Conservation (phyloP, 2,888 invertebrate genomes). For the Nemotelus nigrinus region DNA sequence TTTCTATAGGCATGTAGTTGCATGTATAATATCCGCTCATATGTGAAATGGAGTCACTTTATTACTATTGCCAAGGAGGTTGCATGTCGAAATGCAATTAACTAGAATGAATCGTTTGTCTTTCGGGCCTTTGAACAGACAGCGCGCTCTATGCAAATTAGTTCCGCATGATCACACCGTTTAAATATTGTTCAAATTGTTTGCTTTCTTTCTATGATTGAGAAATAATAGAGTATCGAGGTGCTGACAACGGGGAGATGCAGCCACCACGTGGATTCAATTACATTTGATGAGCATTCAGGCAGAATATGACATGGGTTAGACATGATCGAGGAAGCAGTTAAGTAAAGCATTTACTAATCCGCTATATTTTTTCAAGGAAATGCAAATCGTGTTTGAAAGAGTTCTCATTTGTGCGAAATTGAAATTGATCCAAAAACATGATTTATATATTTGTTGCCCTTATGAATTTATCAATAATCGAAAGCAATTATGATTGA, state of each 20-base stretch:
- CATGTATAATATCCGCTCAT: neutral
- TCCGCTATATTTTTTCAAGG: neutral
- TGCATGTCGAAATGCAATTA: conserved; percentile 42
- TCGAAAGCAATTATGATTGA: too few species aligned
- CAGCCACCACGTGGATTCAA: too few species aligned
- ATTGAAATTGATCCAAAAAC: too few species aligned
- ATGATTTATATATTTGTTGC: too few species aligned
- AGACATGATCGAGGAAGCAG: conserved; percentile 19
- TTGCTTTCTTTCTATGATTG: conserved; percentile 18
- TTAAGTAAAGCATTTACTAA: neutral
- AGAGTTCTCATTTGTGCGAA: too few species aligned
- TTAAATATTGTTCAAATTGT: neutral
- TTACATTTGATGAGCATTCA: conserved; percentile 2
- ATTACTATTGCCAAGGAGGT: conserved; percentile 8
- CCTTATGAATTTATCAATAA: too few species aligned
- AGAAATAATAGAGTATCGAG: conserved; percentile 7
- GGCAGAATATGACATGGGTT: conserved; percentile 14
- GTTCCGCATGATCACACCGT: conserved; percentile 24
- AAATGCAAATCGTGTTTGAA: too few species aligned
- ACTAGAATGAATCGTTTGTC: conserved; percentile 39
- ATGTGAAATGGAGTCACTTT: neutral
- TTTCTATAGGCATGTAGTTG: neutral
- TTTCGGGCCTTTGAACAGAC: conserved; percentile 31
- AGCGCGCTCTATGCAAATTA: conserved; percentile 38
- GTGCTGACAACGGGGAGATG: neutral